phyloP scores from a whole-genome alignment of 2,113 vertebrate species.

The Tachycineta bicolor region DNA sequence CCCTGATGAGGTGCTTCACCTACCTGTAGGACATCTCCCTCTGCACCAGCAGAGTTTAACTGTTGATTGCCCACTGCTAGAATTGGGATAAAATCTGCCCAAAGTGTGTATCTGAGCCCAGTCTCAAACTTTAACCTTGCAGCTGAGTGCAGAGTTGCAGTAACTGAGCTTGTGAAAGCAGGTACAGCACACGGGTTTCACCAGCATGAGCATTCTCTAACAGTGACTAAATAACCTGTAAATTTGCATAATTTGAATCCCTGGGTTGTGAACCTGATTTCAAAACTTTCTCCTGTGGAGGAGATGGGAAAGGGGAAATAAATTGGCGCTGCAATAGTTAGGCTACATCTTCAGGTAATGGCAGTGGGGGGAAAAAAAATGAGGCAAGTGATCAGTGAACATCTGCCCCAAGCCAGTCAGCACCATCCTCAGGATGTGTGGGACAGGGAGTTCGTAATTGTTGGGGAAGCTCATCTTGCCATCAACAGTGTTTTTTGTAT shows the following conservation, averaged over 20 bases:
- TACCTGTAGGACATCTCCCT: background rate
- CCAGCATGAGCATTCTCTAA: background rate
- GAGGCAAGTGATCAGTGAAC: rapidly evolving
- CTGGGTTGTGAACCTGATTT: background rate
- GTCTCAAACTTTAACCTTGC: background rate
- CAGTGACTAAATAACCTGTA: background rate
- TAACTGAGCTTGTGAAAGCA: slow-evolving; percentile 3
- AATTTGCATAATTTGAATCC: slow-evolving; percentile 4
- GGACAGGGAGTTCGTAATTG: background rate
- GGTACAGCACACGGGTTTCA: background rate
- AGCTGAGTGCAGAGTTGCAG: background rate
- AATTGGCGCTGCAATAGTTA: background rate
- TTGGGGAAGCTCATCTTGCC: background rate
- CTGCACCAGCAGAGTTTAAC: background rate
- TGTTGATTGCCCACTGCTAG: background rate
- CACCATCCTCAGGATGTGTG: background rate
- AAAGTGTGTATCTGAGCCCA: background rate
- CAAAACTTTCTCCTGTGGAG: background rate
- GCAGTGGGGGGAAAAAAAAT: background rate
- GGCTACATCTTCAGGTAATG: background rate
- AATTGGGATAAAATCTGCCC: background rate
- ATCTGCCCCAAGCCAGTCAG: background rate
- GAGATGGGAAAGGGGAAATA: background rate
- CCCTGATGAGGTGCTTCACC: rapidly evolving
- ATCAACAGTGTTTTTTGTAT: background rate